Base-by-base conservation (phyloP, 1,140 invertebrate species). In the Mycetomoellerius zeteki region DNA sequence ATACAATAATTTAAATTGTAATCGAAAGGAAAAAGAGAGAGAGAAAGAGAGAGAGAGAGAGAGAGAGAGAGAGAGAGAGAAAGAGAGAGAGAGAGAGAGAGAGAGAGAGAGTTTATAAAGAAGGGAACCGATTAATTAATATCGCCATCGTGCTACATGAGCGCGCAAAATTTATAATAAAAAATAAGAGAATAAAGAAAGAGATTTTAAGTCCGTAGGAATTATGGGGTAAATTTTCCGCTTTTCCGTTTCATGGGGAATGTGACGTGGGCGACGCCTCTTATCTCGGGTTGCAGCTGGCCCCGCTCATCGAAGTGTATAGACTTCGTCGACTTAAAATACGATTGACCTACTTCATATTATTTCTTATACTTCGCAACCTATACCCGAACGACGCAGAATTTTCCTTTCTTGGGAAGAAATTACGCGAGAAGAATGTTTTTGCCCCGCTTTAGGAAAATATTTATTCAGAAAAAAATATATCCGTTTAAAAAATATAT, bases 241-340 rank as follows among this genome's bases (percentile, higher is more conserved):
- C 24, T 21, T 21, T 16, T 69, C 65, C 54, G 30, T 75, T 84
- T 73, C 80, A 56, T 27, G 73, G 60, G 50, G 56, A 89, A 85
- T 16, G 21, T 76, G 80, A 82, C 50, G 86, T 84, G 47, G 76
- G 62, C 80, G 67, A 60, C 37, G 33, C 86, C 80, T 88, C 93
- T 94, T 94, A 94, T 94, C 93, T 89, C 86, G 21, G 56, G 81
- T 77, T 86, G 86, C 93, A 94, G 93, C 88, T 93, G 91, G 67
- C 67, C 69, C 80, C 91, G 91, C 43, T 92, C 93, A 90, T 50
- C 87, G 89, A 88, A 90, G 89, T 91, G 91, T 88, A 84, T 60
- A 64, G 69, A 91, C 90, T 92, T 90, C 87, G 85, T 71, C 88
- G 82, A 84, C 80, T 81, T 92, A 91, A 92, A 93, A 85, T 91